A percentile compares a stretch with the other conserved stretches of the same genome.
These are phyloP conservation scores for Chromis chromis DNA, from an alignment of 2,797 vertebrate species.

Conservation along the genomic window DNA sequence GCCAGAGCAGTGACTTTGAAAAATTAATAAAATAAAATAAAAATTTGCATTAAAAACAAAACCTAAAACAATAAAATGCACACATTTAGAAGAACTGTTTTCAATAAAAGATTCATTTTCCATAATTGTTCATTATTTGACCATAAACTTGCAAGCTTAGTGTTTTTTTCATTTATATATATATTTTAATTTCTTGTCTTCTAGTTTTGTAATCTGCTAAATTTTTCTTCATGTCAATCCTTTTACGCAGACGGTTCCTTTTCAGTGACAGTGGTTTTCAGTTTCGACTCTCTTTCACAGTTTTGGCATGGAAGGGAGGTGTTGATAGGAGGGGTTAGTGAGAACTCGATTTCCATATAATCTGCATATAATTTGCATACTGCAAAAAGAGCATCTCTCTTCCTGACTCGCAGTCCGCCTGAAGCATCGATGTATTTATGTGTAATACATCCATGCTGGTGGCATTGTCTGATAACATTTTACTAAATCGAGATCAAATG, in stretches of 20 bases:
- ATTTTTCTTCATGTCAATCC: too few relatives aligned
- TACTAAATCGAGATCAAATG: neutral
- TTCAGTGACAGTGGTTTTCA: neutral
- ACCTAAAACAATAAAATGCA: too few relatives aligned
- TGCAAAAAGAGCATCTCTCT: neutral
- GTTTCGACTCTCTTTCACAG: neutral
- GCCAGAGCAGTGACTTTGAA: too few relatives aligned
- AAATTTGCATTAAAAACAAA: too few relatives aligned
- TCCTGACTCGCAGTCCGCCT: neutral
- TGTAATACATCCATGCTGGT: neutral
- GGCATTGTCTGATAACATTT: neutral
- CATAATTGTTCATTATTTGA: too few relatives aligned
- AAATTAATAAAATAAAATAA: too few relatives aligned
- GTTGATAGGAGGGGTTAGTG: neutral
- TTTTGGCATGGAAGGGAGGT: neutral
- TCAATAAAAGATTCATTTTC: too few relatives aligned
- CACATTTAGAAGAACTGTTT: too few relatives aligned
- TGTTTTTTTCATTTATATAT: too few relatives aligned
- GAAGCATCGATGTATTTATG: neutral
- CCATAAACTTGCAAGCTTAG: too few relatives aligned
- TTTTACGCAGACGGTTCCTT: neutral
- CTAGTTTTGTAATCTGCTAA: too few relatives aligned
- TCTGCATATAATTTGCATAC: slow-evolving; percentile 19
- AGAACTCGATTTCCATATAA: neutral
- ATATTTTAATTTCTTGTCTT: too few relatives aligned